Base-by-base conservation (phyloP, 2,888 invertebrate genomes). In the Nomada lathburiana region DNA sequence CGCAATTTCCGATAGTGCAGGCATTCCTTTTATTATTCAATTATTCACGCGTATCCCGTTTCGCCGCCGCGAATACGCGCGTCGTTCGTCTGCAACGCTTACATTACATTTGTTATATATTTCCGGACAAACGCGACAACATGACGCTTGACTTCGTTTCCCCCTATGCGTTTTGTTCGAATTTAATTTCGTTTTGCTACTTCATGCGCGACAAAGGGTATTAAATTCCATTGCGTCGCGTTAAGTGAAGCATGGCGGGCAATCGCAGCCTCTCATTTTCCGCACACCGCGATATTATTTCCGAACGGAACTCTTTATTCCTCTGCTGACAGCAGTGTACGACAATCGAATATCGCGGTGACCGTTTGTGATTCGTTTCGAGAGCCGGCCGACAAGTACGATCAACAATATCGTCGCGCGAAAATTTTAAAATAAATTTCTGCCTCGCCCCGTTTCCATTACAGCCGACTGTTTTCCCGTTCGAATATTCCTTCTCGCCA, bases 121-220 rank as follows among this genome's bases (percentile, higher is more conserved):
- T 74, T 69, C 69, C 69, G 80, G 53, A 59, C 71, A 68, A 80
- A 81, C 82, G 82, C 67, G 74, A 52, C 57, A 79, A 69, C 71
- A 26, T 59, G 75, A 71, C 78, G 83, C 63, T 78, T 83, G 82
- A 83, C 82, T 82, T 83, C 82, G 59, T 59, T 36, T 63, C 50
- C 53, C 53, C 3, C 67, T 67, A 68, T 78, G 67, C 67, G 74
- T 83, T 83, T 82, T 83, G 82, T 83, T 74, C 77, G 82, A 82
- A 78, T 83, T 83, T 83, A 83, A 83, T 83, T 83, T 83, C 83
- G 71, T 83, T 82, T 77, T 75, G 78, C 77, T 82, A 78, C 64
- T 78, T 83, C 83, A 78, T 68, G 71, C 78, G 82, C 70, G 64
- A 78, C 82, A 83, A 83, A 83, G 82, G 83, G 77, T 82, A 83